Conservation (phyloP, 2,113 vertebrate genomes). For the Lepidothrix coronata region DNA sequence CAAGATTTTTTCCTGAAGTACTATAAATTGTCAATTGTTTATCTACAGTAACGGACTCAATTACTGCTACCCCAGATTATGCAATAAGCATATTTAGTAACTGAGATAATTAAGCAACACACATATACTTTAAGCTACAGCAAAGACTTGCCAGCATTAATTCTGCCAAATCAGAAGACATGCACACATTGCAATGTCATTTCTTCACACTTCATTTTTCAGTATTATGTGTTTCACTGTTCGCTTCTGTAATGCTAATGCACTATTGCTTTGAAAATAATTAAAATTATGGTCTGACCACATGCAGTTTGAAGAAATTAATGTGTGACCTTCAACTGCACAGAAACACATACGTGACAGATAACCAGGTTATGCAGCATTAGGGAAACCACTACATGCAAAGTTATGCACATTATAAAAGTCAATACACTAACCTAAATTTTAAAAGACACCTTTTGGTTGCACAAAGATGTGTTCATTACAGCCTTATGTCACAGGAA, state of each 20-base stretch:
- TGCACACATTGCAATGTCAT: neutral
- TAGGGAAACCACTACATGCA: neutral
- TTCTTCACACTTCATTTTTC: neutral
- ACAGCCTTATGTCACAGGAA: neutral
- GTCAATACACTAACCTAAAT: neutral
- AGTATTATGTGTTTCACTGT: neutral
- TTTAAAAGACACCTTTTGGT: neutral
- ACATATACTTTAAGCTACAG: conserved; percentile 41
- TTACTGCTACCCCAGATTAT: conserved; percentile 41
- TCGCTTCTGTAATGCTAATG: neutral
- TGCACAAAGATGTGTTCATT: neutral
- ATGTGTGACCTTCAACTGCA: neutral
- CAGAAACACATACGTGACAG: neutral
- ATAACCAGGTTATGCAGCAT: neutral
- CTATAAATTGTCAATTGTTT: conserved; percentile 60
- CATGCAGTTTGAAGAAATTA: neutral
- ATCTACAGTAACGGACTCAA: conserved; percentile 52
- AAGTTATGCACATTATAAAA: neutral
- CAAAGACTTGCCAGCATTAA: conserved; percentile 39
- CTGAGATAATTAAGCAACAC: conserved; percentile 57
- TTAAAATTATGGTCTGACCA: neutral
- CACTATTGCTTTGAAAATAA: neutral
- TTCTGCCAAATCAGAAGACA: conserved; percentile 30
- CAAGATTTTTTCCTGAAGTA: conserved; percentile 32
- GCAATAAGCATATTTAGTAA: conserved; percentile 48